Evolutionary conservation across 1,140 invertebrate species (phyloP).

Genomic region (Zaprionus lachaisei): DNA sequence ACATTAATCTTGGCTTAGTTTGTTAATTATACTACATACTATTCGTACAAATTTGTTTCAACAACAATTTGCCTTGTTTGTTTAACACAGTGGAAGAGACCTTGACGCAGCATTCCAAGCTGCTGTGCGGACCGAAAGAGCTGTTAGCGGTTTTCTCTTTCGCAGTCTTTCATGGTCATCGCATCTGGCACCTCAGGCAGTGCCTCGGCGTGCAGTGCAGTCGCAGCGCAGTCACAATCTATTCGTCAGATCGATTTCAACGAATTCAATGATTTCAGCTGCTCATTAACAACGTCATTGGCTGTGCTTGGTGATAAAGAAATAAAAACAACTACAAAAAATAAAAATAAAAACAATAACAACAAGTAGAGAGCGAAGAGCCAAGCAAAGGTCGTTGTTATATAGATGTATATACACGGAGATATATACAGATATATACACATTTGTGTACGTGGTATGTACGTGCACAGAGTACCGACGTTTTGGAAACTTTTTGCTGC

Average conservation of each 20-base stretch:
- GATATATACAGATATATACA: neutral
- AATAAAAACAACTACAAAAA: slow-evolving; percentile 18
- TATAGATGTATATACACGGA: slow-evolving; percentile 27
- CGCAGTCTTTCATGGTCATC: slow-evolving; percentile 35
- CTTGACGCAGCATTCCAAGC: slow-evolving; percentile 24
- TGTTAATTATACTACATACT: slow-evolving; percentile 2
- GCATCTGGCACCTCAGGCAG: slow-evolving; percentile 18
- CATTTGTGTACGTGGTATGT: neutral
- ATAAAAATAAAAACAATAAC: slow-evolving; percentile 11
- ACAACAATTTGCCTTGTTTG: neutral
- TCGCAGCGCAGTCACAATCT: neutral
- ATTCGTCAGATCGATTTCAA: slow-evolving; percentile 56
- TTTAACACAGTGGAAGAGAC: slow-evolving; percentile 5
- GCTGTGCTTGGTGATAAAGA: slow-evolving; percentile 26
- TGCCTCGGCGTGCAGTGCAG: neutral
- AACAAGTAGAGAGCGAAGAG: neutral
- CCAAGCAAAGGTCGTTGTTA: slow-evolving; percentile 48
- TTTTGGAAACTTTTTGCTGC: neutral
- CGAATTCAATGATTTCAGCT: slow-evolving; percentile 67
- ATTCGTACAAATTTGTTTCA: slow-evolving; percentile 1
- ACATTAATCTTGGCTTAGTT: neutral
- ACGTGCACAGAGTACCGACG: neutral
- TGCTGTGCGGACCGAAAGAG: no score
- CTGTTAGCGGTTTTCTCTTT: slow-evolving; percentile 40
- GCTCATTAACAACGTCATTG: slow-evolving; percentile 63